Conservation (phyloP, 92 coral and sea anemone genomes). For the Siderastrea radians region DNA sequence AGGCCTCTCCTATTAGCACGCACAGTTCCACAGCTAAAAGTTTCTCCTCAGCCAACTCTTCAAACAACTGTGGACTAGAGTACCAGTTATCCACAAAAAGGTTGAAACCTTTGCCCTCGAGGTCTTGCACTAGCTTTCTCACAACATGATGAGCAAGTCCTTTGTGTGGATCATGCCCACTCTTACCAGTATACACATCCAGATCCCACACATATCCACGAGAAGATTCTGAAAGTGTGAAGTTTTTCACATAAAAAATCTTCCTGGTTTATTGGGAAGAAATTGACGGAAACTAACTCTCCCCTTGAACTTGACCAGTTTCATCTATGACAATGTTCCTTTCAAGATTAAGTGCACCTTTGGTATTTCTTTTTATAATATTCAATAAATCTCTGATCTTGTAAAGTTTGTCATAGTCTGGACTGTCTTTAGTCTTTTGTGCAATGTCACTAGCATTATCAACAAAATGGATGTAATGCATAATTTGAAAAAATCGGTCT, state of each 20-base stretch:
- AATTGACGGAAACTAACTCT: constrained; percentile 51
- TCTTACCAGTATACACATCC: constrained; percentile 21
- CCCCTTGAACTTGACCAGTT: constrained; percentile 57
- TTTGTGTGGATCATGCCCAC: constrained; percentile 25
- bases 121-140: constrained; percentile 5
- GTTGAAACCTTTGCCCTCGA: constrained; percentile 30
- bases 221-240: constrained; percentile 35
- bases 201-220: constrained; percentile 45
- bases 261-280: constrained; percentile 43
- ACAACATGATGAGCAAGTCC: constrained; percentile 11
- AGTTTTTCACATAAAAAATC: constrained; percentile 49
- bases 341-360: constrained; percentile 39
- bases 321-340: constrained; percentile 52
- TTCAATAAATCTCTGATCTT: constrained; percentile 21
- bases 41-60: constrained; percentile 32
- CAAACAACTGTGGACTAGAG: constrained; percentile 55
- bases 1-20: constrained; percentile 60
- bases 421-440: constrained; percentile 6
- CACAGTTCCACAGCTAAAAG: constrained; percentile 61
- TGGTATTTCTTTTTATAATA: constrained; percentile 5
- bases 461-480: constrained; percentile 8
- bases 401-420: constrained; percentile 20
- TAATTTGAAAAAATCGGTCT: constrained; percentile 12
- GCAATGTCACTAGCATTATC: constrained; percentile 22
- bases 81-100: constrained; percentile 64